Conservation (phyloP, 2,797 vertebrate species). For the Oryzias dopingdopingensis region DNA sequence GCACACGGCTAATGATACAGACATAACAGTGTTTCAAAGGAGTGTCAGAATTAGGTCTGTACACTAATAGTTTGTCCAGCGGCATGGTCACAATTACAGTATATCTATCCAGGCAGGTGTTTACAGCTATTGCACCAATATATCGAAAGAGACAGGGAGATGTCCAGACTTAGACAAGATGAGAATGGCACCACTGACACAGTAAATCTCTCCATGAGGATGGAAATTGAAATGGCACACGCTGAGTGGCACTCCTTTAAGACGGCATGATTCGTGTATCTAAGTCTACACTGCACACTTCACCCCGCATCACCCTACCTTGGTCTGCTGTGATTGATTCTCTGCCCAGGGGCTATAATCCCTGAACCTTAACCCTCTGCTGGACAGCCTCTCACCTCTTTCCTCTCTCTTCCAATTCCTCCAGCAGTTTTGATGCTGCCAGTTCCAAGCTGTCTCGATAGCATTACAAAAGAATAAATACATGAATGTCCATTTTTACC, state of each 20-base stretch:
- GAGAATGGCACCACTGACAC: conserved; percentile 57
- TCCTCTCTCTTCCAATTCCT: conserved; percentile 19
- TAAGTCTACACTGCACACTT: conserved; percentile 21
- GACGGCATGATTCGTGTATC: conserved; percentile 33
- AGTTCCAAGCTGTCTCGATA: conserved; percentile 49
- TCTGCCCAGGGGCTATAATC: conserved; percentile 61
- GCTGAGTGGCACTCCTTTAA: conserved; percentile 53
- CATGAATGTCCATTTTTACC: conserved; percentile 39
- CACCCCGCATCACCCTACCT: conserved; percentile 40
- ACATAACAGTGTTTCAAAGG: conserved; percentile 65
- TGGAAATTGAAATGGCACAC: conserved; percentile 59
- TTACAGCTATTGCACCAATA: conserved; percentile 30
- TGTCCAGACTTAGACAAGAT: conserved; percentile 39
- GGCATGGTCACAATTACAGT: conserved; percentile 39
- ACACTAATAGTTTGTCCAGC: conserved; percentile 37
- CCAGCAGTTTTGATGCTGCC: conserved; percentile 42
- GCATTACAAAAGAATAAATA: conserved; percentile 79
- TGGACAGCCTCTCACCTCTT: conserved; percentile 35
- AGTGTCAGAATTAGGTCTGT: conserved; percentile 46
- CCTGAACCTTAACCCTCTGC: conserved; percentile 65
- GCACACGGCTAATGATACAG: conserved; percentile 61
- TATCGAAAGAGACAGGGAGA: conserved; percentile 23
- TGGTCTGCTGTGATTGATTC: conserved; percentile 66
- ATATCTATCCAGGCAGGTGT: conserved; percentile 43
- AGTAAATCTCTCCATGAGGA: conserved; percentile 35